Conservation (phyloP, 2,113 vertebrate species). For the Otis tarda region DNA sequence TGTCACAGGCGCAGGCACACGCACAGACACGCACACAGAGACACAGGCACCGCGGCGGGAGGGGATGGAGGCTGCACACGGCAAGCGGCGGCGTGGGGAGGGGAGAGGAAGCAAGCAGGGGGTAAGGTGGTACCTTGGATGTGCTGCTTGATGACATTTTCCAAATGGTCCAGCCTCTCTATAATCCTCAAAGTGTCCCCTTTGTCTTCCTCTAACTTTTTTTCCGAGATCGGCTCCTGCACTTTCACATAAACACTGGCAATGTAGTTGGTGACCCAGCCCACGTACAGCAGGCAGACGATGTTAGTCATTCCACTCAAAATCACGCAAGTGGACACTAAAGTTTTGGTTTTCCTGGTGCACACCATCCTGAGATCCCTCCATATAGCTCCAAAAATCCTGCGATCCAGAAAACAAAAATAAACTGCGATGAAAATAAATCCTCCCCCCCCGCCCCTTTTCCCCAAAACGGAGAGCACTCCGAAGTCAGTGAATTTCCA, state of each 20-base stretch:
- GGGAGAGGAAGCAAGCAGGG: not conserved
- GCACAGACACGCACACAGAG: not conserved
- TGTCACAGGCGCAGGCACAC: not conserved
- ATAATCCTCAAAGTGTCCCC: conserved; percentile 95
- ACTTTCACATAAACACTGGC: conserved; percentile 95
- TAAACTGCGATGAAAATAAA: not conserved
- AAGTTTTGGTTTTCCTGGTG: conserved; percentile 99
- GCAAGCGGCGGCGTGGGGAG: not conserved
- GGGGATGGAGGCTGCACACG: not conserved
- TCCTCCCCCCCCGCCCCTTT: not conserved
- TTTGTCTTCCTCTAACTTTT: conserved; percentile 91
- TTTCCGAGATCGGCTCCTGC: conserved; percentile 88
- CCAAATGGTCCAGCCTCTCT: conserved; percentile 93
- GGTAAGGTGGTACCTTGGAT: conserved; percentile 87
- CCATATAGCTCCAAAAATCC: conserved; percentile 82
- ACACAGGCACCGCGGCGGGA: not conserved
- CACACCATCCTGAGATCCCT: conserved; percentile 96
- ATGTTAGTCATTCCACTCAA: conserved; percentile 98
- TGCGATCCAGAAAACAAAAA: conserved; percentile 62
- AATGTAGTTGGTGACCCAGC: conserved; percentile 98
- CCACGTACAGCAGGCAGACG: conserved; percentile 95
- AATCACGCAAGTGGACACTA: conserved; percentile 99
- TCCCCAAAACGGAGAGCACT: not conserved
- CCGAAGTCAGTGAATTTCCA: conserved; percentile 45
- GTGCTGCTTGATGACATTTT: conserved; percentile 97